A percentile compares a stretch with the other conserved stretches of the same genome.
Conservation (phyloP, 2,113 vertebrate genomes). For the Zosterops hypoxanthus region DNA sequence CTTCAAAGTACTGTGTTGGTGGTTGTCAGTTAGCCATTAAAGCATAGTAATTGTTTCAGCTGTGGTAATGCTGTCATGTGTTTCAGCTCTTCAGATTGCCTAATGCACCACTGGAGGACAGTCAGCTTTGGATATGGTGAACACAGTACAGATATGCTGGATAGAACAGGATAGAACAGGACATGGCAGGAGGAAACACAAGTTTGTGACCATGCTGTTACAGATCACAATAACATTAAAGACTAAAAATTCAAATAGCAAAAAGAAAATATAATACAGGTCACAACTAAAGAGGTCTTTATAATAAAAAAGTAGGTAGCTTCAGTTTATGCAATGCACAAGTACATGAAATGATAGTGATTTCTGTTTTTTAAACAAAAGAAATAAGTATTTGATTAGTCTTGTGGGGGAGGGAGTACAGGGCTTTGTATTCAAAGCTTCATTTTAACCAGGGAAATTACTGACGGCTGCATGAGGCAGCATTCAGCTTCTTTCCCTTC, state of each 20-base stretch:
- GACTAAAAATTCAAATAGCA: background rate
- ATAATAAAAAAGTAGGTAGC: background rate
- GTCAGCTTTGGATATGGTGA: background rate
- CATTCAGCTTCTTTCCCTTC: background rate
- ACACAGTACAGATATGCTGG: background rate
- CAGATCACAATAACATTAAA: background rate
- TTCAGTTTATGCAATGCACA: background rate
- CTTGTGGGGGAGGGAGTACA: background rate
- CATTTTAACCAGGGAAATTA: slow-evolving; percentile 43
- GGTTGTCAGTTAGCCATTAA: background rate
- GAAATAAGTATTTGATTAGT: background rate
- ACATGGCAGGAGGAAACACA: background rate
- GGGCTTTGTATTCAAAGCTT: background rate
- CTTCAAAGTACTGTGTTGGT: background rate
- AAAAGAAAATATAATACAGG: background rate
- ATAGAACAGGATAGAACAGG: background rate
- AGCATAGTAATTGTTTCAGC: background rate
- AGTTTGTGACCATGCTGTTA: background rate
- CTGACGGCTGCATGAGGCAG: background rate
- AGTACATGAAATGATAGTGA: background rate
- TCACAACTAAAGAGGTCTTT: background rate
- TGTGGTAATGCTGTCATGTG: background rate
- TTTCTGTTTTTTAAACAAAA: slow-evolving; percentile 5
- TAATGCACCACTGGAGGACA: background rate
- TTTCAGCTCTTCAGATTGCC: background rate